phyloP scores from a whole-genome alignment of 2,797 vertebrate species.

The Micropoecilia bifurca region DNA sequence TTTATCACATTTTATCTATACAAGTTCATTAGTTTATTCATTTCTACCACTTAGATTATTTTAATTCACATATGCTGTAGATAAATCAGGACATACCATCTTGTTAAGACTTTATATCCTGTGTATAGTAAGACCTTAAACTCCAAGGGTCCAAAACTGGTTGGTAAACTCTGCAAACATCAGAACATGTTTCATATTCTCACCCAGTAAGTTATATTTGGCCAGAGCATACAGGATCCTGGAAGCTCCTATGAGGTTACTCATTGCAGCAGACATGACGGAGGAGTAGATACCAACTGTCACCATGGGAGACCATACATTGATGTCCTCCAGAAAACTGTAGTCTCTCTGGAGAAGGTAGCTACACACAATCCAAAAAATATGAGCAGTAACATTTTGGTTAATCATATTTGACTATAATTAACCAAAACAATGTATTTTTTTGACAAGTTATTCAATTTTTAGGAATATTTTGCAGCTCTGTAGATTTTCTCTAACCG shows the following conservation, averaged over 20 bases:
- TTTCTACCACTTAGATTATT: background rate
- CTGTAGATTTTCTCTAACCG: conserved; percentile 63
- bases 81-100: background rate
- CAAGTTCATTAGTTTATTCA: background rate
- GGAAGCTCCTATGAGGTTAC: conserved; percentile 87
- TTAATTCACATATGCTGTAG: background rate
- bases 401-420: too few species aligned
- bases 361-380: conserved; percentile 54
- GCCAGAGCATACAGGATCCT: conserved; percentile 85
- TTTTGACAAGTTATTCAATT: background rate
- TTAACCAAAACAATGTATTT: background rate
- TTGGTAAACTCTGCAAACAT: background rate
- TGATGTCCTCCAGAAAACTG: conserved; percentile 83
- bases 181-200: conserved; percentile 33
- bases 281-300: conserved; percentile 84
- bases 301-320: conserved; percentile 84
- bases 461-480: background rate
- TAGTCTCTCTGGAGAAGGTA: conserved; percentile 82
- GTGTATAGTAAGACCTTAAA: background rate
- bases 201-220: conserved; percentile 86
- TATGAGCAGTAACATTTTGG: background rate
- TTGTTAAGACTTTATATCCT: background rate
- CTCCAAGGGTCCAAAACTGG: background rate
- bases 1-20: background rate
- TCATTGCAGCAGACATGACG: conserved; percentile 86